These are phyloP conservation scores for Emydura subglobosa DNA, from an alignment of 2,113 vertebrate species.

Conservation along the genomic window DNA sequence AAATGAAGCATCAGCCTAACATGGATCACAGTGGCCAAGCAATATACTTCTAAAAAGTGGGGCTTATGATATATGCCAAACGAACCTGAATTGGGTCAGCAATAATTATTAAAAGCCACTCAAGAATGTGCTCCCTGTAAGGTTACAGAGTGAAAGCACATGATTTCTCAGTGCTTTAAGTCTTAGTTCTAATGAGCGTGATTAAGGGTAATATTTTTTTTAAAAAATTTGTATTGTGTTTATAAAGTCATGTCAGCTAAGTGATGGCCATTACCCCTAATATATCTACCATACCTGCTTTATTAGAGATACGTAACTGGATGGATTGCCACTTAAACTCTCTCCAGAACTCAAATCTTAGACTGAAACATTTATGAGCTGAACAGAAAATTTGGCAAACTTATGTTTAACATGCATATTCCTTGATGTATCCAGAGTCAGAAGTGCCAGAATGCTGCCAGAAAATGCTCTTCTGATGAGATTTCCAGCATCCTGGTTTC, in stretches of 20 bases:
- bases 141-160: neutral
- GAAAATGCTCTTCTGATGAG: slow-evolving; percentile 2
- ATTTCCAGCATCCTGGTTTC: neutral
- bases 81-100: neutral
- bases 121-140: neutral
- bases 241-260: neutral
- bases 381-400: neutral
- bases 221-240: neutral
- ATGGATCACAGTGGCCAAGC: neutral
- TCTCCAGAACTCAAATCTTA: neutral
- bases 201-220: slow-evolving; percentile 6
- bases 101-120: neutral
- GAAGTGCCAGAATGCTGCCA: neutral
- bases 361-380: neutral
- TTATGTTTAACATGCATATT: neutral
- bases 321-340: neutral
- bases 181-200: slow-evolving; percentile 4
- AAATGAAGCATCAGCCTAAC: neutral
- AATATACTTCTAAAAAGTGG: neutral
- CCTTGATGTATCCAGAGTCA: neutral
- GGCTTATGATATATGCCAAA: neutral
- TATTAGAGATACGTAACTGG: neutral
- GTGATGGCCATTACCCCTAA: neutral
- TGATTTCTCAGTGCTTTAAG: slow-evolving; percentile 11
- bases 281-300: neutral